These are phyloP conservation scores for Otis tarda DNA, from an alignment of 2,113 vertebrate species.

Conservation along the genomic window DNA sequence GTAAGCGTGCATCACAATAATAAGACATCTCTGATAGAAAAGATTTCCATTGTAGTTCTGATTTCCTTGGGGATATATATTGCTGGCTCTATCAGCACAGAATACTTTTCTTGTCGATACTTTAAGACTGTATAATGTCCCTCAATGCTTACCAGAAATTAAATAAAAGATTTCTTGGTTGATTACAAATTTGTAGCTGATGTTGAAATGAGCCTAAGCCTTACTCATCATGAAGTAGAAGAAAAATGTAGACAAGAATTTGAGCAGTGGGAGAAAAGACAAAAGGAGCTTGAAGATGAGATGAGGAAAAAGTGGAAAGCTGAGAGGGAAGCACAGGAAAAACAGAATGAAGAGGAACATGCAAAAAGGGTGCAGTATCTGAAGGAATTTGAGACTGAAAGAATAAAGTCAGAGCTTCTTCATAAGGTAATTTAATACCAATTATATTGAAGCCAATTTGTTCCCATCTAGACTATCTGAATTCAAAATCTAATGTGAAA, in stretches of 20 bases:
- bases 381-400: slow-evolving; percentile 79
- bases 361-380: slow-evolving; percentile 63
- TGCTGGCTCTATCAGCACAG: background rate
- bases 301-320: slow-evolving; percentile 47
- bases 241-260: slow-evolving; percentile 68
- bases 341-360: slow-evolving; percentile 69
- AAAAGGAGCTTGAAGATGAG: slow-evolving; percentile 68
- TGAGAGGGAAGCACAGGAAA: slow-evolving; percentile 59
- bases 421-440: slow-evolving; percentile 70
- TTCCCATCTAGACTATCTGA: background rate
- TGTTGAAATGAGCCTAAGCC: slow-evolving; percentile 43
- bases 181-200: slow-evolving; percentile 53
- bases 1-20: background rate
- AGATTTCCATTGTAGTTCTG: background rate
- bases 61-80: background rate
- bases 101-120: background rate
- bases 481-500: background rate
- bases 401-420: slow-evolving; percentile 73
- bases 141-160: background rate
- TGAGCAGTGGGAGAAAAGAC: slow-evolving; percentile 70
- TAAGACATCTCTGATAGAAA: background rate
- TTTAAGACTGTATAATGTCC: background rate
- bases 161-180: background rate
- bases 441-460: background rate
- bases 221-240: slow-evolving; percentile 71